Evolutionary conservation across 2,113 vertebrate species (phyloP).

Genomic region (Varanus komodoensis): DNA sequence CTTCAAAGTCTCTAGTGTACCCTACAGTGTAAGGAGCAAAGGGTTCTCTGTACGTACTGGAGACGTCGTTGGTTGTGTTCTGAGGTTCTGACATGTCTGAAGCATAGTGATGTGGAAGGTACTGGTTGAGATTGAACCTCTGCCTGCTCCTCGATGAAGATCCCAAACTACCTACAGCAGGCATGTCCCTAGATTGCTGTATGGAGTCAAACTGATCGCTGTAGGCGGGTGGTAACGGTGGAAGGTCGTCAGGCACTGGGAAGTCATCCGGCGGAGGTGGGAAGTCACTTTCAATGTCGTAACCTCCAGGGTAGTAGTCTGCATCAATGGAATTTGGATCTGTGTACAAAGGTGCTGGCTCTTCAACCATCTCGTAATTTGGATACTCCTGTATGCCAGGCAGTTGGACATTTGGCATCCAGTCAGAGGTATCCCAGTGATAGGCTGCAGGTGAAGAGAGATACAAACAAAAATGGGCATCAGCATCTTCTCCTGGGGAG

Average conservation of each 20-base stretch:
- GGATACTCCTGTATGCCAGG: conserved; percentile 98
- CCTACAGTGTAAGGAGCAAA: conserved; percentile 80
- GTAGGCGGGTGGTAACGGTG: conserved; percentile 88
- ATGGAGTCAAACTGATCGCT: conserved; percentile 89
- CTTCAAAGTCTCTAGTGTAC: conserved; percentile 86
- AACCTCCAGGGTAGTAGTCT: conserved; percentile 98
- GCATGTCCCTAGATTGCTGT: conserved; percentile 84
- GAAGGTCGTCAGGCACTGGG: conserved; percentile 89
- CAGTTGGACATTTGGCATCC: conserved; percentile 97
- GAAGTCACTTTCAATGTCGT: conserved; percentile 97
- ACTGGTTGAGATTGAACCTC: conserved; percentile 91
- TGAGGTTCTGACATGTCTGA: conserved; percentile 83
- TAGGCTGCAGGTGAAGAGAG: conserved; percentile 82
- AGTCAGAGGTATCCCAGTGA: conserved; percentile 99
- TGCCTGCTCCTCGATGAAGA: conserved; percentile 82
- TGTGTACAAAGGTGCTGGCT: conserved; percentile 88
- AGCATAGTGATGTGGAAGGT: conserved; percentile 90
- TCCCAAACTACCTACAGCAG: conserved; percentile 75
- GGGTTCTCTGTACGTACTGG: conserved; percentile 81
- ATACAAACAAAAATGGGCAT: background rate
- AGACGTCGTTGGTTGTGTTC: conserved; percentile 69
- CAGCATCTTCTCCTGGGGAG: background rate
- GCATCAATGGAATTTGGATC: conserved; percentile 92
- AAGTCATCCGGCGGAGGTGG: conserved; percentile 96
- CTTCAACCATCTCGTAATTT: conserved; percentile 93